phyloP scores from a whole-genome alignment of 2,113 vertebrate species.

The Barnardius zonarius region DNA sequence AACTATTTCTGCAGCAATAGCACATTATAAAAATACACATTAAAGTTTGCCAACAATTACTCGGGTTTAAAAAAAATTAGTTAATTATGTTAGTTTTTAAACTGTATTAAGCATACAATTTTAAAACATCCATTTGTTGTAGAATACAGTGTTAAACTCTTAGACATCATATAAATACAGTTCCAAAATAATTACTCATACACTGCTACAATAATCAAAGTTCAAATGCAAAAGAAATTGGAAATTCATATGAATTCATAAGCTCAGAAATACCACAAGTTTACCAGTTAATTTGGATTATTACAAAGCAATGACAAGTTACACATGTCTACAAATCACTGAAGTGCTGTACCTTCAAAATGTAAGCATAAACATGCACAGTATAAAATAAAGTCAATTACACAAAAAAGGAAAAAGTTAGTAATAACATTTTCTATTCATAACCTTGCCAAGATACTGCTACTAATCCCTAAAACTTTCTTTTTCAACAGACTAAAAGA shows the following conservation, averaged over 20 bases:
- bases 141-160: neutral
- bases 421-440: slow-evolving; percentile 19
- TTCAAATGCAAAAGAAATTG: neutral
- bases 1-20: neutral
- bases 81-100: slow-evolving; percentile 63
- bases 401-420: slow-evolving; percentile 48
- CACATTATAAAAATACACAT: neutral
- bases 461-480: neutral
- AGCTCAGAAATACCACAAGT: neutral
- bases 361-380: slow-evolving; percentile 38
- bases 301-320: slow-evolving; percentile 27
- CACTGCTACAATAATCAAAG: neutral
- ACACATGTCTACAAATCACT: neutral
- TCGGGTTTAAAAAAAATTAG: neutral
- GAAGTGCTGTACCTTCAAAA: slow-evolving; percentile 18
- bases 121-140: neutral
- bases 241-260: neutral
- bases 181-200: neutral
- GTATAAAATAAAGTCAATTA: neutral
- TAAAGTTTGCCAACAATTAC: neutral
- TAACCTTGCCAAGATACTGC: slow-evolving; percentile 10
- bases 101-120: neutral
- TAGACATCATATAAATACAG: neutral
- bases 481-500: neutral
- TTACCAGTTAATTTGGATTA: slow-evolving; percentile 23